These are phyloP conservation scores for Mirounga angustirostris DNA, from an alignment of 2,113 vertebrate genomes.

Conservation along the genomic window DNA sequence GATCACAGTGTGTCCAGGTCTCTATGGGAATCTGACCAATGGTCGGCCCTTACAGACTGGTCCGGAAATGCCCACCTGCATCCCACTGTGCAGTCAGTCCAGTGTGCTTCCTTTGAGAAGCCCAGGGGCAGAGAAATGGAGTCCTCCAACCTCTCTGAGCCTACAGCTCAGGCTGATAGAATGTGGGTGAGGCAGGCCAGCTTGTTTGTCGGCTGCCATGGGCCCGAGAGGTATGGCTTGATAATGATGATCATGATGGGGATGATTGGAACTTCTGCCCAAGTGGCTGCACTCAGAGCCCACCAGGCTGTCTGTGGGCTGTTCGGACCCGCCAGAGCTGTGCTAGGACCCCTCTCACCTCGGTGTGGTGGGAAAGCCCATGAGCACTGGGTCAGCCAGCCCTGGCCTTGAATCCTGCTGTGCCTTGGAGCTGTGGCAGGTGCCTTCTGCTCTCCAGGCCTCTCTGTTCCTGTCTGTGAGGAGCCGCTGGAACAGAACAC, in stretches of 20 bases:
- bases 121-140: not conserved
- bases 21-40: not conserved
- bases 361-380: not conserved
- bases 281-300: not conserved
- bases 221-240: not conserved
- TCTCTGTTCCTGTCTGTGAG: not conserved
- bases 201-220: conserved; percentile 54
- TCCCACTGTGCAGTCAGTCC: not conserved
- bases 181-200: conserved; percentile 56
- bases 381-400: not conserved
- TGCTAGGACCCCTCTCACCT: not conserved
- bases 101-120: not conserved
- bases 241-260: not conserved
- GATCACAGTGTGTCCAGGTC: not conserved
- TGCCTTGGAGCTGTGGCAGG: not conserved
- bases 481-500: not conserved
- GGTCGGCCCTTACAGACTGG: not conserved
- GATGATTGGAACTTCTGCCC: not conserved
- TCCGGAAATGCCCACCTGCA: not conserved
- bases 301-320: not conserved
- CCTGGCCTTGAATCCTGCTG: not conserved
- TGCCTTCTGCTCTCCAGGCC: not conserved
- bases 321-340: not conserved
- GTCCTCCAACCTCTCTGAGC: not conserved
- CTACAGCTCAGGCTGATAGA: conserved; percentile 59